These are phyloP conservation scores for Archegozetes longisetosus DNA, from an alignment of 1,140 invertebrate genomes.

Conservation along the genomic window DNA sequence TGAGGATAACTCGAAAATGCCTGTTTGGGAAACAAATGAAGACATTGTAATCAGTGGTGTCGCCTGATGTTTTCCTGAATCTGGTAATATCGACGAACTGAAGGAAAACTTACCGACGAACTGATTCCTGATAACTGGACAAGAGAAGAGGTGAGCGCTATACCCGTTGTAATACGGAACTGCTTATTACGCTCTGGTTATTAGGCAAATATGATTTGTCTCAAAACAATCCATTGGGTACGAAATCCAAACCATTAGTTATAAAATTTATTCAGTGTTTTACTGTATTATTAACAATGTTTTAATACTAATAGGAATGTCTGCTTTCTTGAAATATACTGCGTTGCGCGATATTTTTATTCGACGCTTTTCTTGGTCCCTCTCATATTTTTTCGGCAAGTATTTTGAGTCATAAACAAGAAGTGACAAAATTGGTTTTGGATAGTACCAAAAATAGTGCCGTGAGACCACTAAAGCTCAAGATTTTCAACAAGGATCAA, in stretches of 20 bases:
- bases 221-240: conserved; percentile 67
- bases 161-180: conserved; percentile 88
- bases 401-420: conserved; percentile 23
- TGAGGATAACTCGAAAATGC: conserved; percentile 23
- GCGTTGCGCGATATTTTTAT: conserved; percentile 87
- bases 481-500: conserved; percentile 62
- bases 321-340: conserved; percentile 82
- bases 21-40: conserved; percentile 29
- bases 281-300: not conserved
- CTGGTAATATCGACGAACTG: conserved; percentile 72
- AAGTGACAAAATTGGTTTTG: conserved; percentile 40
- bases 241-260: too few species aligned
- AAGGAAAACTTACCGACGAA: conserved; percentile 65
- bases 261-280: conserved; percentile 18
- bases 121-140: conserved; percentile 73
- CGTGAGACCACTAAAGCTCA: conserved; percentile 61
- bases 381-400: conserved; percentile 32
- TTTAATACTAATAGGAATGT: too few species aligned
- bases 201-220: conserved; percentile 92
- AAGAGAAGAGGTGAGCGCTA: conserved; percentile 74
- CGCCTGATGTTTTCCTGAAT: conserved; percentile 75
- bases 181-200: conserved; percentile 41
- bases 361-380: conserved; percentile 68
- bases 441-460: conserved; percentile 70
- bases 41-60: conserved; percentile 77